Evolutionary conservation across 2,113 vertebrate genomes (phyloP), one percentile per base, ranked within the genome.

Genomic region (Cephalopterus ornatus): DNA sequence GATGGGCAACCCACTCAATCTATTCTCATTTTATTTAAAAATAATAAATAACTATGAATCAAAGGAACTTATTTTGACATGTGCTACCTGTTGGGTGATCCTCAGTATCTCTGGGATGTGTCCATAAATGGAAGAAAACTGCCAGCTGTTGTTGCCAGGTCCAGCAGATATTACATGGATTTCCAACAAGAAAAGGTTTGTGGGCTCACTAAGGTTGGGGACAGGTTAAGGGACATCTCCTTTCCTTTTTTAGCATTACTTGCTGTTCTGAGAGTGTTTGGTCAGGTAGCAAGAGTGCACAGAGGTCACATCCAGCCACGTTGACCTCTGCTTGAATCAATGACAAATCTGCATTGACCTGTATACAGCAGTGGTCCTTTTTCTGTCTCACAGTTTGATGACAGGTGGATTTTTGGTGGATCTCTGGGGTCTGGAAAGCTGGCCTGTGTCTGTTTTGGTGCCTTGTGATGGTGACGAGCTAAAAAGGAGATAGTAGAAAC

Each of bases 1-100:
- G 83, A 72, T 92, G 93, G 87, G 73, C 42, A 74, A 94, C 79
- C 47, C 30, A 42, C 84, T 74, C 63, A 55, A n/a, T 59, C 85
- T 90, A 46, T 90, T 96, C 79, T 74, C 59, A 72, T 95, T 90
- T 92, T 95, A 93, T 88, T 96, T 93, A 95, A 96, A 76, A 95
- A 96, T 62, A 96, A 92, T 93, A 96, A 93, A 95, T 77, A 91
- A 46, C 75, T 92, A 14, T 66, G 59, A 77, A 50, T 96, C 72
- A 68, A n/a, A 86, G 39, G 79, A 88, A n/a, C 39, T 86, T 83
- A 67, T 22, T 92, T 63, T 93, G 80, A 63, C 83, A 53, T 71
- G 55, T 91, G 47, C 55, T 93, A 50, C 83, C 83, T 91, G 72
- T 91, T 67, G 91, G 47, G 80, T 91, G 83, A 86, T 77, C 50